Percentiles rank a stretch among this genome's conserved stretches.
These are phyloP conservation scores for Agriopis aurantiaria DNA, from an alignment of 2,888 invertebrate genomes.

Conservation along the genomic window DNA sequence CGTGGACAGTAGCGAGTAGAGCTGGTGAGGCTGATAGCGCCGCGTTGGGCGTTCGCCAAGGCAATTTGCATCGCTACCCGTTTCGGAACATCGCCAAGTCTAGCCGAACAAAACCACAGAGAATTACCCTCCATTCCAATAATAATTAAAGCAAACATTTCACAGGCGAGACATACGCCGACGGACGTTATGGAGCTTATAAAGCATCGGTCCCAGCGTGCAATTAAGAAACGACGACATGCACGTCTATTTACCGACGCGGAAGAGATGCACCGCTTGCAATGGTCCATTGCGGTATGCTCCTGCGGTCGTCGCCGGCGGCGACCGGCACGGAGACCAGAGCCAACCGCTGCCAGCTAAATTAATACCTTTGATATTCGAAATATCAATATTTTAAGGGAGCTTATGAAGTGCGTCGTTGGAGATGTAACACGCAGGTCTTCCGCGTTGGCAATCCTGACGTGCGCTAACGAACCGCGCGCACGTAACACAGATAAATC, in stretches of 20 bases:
- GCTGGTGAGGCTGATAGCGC: constrained; percentile 70
- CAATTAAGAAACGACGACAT: constrained; percentile 84
- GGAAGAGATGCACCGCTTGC: constrained; percentile 83
- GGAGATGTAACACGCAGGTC: constrained; percentile 68
- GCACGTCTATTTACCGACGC: constrained; percentile 83
- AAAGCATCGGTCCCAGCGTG: constrained; percentile 82
- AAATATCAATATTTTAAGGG: constrained; percentile 83
- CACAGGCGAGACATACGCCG: constrained; percentile 80
- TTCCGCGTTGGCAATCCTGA: constrained; percentile 79
- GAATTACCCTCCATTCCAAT: constrained; percentile 87
- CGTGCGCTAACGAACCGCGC: constrained; percentile 70
- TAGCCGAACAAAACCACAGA: constrained; percentile 86
- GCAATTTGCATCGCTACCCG: constrained; percentile 86
- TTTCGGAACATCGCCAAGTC: constrained; percentile 87
- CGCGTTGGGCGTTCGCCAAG: constrained; percentile 85
- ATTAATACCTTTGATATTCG: constrained; percentile 84
- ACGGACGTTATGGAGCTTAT: constrained; percentile 85
- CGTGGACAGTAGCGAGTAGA: constrained; percentile 59
- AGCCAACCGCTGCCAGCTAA: constrained; percentile 76
- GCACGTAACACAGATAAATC: constrained; percentile 60
- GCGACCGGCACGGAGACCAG: constrained; percentile 55
- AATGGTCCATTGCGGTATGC: constrained; percentile 78
- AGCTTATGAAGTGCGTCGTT: constrained; percentile 77
- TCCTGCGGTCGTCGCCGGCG: constrained; percentile 57
- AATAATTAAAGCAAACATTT: constrained; percentile 87